phyloP scores from a whole-genome alignment of 2,888 invertebrate species.

The Melolontha melolontha region DNA sequence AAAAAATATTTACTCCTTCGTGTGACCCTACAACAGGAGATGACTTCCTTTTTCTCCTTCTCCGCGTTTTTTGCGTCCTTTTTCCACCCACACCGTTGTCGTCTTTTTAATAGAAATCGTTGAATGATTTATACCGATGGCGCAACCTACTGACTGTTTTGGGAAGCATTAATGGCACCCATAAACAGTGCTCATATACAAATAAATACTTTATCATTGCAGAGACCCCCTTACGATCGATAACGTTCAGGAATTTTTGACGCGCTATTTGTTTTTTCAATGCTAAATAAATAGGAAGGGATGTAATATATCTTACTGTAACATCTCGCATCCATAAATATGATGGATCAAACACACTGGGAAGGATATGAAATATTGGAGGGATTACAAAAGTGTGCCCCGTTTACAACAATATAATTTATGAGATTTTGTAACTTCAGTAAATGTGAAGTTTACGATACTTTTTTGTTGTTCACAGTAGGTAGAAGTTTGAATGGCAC shows the following conservation, averaged over 20 bases:
- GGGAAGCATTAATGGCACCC: slow-evolving; percentile 26
- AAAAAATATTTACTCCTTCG: slow-evolving; percentile 41
- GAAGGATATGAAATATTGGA: too few relatives aligned
- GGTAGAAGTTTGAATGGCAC: too few relatives aligned
- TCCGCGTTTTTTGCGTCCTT: background rate
- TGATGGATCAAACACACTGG: too few relatives aligned
- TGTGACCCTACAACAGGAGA: slow-evolving; percentile 11
- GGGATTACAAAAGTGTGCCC: too few relatives aligned
- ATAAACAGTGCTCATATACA: slow-evolving; percentile 23
- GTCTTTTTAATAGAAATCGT: slow-evolving; percentile 18
- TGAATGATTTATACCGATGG: slow-evolving; percentile 32
- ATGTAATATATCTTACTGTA: too few relatives aligned
- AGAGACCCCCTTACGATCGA: background rate
- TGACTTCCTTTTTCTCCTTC: slow-evolving; percentile 27
- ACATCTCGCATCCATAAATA: too few relatives aligned
- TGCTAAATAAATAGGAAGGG: too few relatives aligned
- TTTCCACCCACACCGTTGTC: background rate
- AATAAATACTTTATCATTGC: slow-evolving; percentile 39
- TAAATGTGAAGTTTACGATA: too few relatives aligned
- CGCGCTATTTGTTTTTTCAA: slow-evolving; percentile 20
- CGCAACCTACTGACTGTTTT: slow-evolving; percentile 27
- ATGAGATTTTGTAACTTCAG: too few relatives aligned
- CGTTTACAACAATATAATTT: too few relatives aligned
- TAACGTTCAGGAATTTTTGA: slow-evolving; percentile 14
- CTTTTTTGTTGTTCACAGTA: too few relatives aligned